These are phyloP conservation scores for Saccopteryx bilineata DNA, from an alignment of 2,113 vertebrate species.

Conservation along the genomic window DNA sequence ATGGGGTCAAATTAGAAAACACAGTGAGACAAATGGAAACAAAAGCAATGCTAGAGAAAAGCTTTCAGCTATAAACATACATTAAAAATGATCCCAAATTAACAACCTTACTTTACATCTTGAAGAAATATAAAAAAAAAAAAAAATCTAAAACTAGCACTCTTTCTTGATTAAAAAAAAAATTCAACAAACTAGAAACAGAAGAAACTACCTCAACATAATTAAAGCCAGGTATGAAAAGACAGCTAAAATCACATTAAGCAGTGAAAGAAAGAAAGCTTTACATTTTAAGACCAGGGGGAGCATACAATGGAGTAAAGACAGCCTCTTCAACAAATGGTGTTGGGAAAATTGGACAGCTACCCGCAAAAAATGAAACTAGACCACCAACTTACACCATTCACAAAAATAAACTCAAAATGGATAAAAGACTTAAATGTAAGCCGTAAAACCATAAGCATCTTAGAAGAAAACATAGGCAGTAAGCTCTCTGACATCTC, in stretches of 20 bases:
- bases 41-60: not conserved
- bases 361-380: no score
- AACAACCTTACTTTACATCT: not conserved
- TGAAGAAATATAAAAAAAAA: not conserved
- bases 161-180: slow-evolving; percentile 12
- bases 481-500: no score
- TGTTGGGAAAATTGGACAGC: no score
- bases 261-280: not conserved
- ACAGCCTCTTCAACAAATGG: no score
- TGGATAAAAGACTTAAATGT: no score
- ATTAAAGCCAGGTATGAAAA: not conserved
- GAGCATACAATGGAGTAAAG: no score
- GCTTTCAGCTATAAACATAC: not conserved
- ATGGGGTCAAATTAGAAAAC: not conserved
- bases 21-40: not conserved
- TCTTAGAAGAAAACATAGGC: no score
- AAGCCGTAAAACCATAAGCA: no score
- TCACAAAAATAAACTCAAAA: no score
- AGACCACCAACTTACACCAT: no score
- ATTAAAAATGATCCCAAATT: not conserved
- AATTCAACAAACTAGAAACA: not conserved
- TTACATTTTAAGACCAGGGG: not conserved
- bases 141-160: not conserved
- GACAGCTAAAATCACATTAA: not conserved
- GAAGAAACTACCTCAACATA: not conserved